Conservation (phyloP, 1,140 invertebrate genomes). For the Drosophila pectinifera region DNA sequence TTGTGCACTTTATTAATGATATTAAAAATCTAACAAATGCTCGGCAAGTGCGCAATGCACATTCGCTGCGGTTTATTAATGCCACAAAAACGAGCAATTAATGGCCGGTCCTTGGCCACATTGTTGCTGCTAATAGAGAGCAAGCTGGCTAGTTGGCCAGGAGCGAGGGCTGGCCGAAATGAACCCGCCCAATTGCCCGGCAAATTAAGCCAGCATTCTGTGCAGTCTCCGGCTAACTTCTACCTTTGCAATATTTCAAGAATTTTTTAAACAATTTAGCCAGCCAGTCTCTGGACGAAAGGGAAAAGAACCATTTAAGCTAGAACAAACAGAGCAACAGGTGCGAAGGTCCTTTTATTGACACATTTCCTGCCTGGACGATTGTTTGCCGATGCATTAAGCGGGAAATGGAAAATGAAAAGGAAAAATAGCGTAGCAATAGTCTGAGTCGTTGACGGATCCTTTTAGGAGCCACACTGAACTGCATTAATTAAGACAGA, state of each 20-base stretch:
- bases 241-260: slow-evolving; percentile 30
- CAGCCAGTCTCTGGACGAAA: background rate
- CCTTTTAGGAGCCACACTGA: slow-evolving; percentile 9
- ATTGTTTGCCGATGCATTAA: slow-evolving; percentile 77
- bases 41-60: slow-evolving; percentile 39
- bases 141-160: background rate
- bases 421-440: background rate
- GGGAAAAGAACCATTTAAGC: slow-evolving; percentile 6
- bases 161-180: slow-evolving; percentile 8
- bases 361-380: slow-evolving; percentile 53
- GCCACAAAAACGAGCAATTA: slow-evolving; percentile 43
- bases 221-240: slow-evolving; percentile 11
- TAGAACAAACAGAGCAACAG: slow-evolving; percentile 49
- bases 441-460: slow-evolving; percentile 1
- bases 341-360: slow-evolving; percentile 55
- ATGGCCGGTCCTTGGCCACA: slow-evolving; percentile 35
- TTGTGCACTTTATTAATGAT: slow-evolving; percentile 81
- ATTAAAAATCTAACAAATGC: slow-evolving; percentile 82
- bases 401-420: slow-evolving; percentile 32
- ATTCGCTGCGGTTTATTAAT: slow-evolving; percentile 62
- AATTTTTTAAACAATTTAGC: slow-evolving; percentile 42
- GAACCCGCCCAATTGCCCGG: slow-evolving; percentile 24
- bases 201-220: slow-evolving; percentile 29
- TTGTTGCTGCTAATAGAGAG: slow-evolving; percentile 30
- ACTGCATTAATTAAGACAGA: slow-evolving; percentile 53